Evolutionary conservation across 2,888 invertebrate species (phyloP), one percentile per base, ranked within the genome.

Genomic region (Drosophila falleni): DNA sequence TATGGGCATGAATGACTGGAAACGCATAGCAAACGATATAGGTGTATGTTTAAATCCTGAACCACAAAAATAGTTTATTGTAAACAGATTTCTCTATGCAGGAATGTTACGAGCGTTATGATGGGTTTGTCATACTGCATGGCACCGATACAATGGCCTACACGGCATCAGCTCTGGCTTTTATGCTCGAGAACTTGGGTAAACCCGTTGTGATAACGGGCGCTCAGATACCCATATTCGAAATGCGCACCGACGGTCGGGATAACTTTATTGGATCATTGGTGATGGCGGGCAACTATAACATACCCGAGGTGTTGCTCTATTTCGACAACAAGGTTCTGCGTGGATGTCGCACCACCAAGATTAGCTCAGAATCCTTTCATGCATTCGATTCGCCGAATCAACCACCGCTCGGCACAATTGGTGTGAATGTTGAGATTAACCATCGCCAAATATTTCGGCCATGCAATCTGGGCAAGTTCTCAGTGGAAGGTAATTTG

Each of bases 131-230:
- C 0, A 94, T 99, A 0, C 94, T 99, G 0, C 99, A 99, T 91
- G 99, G 99, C 0, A 99, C 98, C 0, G 99, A 99, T 91, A 99
- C 99, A 0, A 93, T 99, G 87, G 96, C 97, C 9, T 99, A 98
- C 92, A 98, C 99, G 0, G 97, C 99, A 0, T 98, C 98, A 0
- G 98, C 98, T 0, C 93, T 99, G 1, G 98, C 98, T 0, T 99
- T 98, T 92, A 98, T 99, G 97, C 94, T 99, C 88, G 98, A 99
- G 91, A 96, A 98, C 83, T 94, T 99, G 1, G 96, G 97, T 8
- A 99, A 99, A 92, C 96, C 97, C 1, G 96, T 99, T 10, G 95
- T 99, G 23, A 93, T 99, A 39, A 99, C 99, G 8, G 99, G 99
- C 16, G 96, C 98, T 6, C 98, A 97, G 96, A 96, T 98, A 77